These are phyloP conservation scores for Ceyx cyanopectus DNA, from an alignment of 2,113 vertebrate species.

Conservation along the genomic window DNA sequence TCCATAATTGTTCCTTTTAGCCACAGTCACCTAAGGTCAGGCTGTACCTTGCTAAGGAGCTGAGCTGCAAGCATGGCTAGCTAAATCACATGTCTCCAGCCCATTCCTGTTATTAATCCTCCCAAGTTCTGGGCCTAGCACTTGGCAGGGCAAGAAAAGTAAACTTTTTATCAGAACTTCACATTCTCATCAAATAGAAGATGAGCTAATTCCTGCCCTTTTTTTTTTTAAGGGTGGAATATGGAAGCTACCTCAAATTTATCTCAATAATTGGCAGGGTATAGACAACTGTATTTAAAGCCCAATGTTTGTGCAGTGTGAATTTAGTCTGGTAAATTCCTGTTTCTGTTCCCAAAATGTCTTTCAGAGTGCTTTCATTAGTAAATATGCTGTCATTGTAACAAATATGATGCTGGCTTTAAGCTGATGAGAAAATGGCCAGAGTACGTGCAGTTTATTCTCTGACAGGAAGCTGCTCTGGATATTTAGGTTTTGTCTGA, in stretches of 20 bases:
- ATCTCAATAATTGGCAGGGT: not conserved
- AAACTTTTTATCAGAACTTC: slow-evolving; percentile 42
- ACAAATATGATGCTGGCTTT: not conserved
- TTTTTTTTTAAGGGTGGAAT: not conserved
- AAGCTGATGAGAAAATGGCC: not conserved
- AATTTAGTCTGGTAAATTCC: not conserved
- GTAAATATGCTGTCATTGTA: slow-evolving; percentile 8
- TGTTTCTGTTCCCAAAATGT: not conserved
- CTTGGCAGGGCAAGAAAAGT: slow-evolving; percentile 40
- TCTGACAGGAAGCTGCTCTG: not conserved
- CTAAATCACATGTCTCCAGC: slow-evolving; percentile 46
- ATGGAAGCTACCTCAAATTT: not conserved
- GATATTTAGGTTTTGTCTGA: not conserved
- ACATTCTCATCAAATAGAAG: slow-evolving; percentile 10
- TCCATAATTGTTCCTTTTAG: slow-evolving; percentile 58
- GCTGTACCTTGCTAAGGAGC: slow-evolving; percentile 68
- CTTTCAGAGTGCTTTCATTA: not conserved
- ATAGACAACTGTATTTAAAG: not conserved
- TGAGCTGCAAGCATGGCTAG: slow-evolving; percentile 51
- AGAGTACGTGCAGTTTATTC: not conserved
- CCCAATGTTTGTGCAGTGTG: not conserved
- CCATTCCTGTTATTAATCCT: slow-evolving; percentile 61
- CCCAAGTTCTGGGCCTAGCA: slow-evolving; percentile 36
- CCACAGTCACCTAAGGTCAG: slow-evolving; percentile 74
- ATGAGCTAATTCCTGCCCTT: slow-evolving; percentile 2